These are phyloP conservation scores for Saccostrea glomerata DNA, from an alignment of 1,140 invertebrate genomes.

Conservation along the genomic window DNA sequence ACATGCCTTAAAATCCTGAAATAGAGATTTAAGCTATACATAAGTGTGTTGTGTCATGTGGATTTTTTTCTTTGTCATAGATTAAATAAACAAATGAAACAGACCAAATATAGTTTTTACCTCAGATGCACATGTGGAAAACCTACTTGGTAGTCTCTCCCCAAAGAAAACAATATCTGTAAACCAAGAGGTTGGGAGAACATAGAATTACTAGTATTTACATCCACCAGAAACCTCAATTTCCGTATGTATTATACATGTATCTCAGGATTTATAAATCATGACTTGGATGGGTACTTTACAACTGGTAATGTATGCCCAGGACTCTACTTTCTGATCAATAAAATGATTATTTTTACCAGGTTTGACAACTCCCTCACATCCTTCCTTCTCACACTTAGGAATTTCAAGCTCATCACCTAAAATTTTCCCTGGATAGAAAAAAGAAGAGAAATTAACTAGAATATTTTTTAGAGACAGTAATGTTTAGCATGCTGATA, in stretches of 20 bases:
- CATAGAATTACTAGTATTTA: no score
- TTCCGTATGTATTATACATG: no score
- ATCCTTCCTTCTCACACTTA: constrained; percentile 83
- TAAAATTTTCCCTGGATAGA: constrained; percentile 86
- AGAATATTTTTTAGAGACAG: no score
- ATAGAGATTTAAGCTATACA: not conserved
- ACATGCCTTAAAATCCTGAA: constrained; percentile 90
- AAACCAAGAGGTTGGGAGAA: constrained; percentile 48
- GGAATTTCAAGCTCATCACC: constrained; percentile 85
- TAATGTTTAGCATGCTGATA: no score
- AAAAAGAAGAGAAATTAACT: not conserved
- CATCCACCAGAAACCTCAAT: no score
- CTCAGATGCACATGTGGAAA: constrained; percentile 81
- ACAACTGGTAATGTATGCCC: no score
- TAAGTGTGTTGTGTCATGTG: no score
- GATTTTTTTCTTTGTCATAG: no score
- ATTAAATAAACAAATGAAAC: not conserved
- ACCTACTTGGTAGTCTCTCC: constrained; percentile 89
- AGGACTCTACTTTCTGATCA: not conserved
- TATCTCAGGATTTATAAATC: no score
- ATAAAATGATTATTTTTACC: not conserved
- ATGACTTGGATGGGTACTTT: no score
- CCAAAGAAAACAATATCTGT: constrained; percentile 96
- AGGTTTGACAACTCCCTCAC: constrained; percentile 91
- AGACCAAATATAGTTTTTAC: constrained; percentile 44